Evolutionary conservation across 1,140 invertebrate species (phyloP).

Genomic region (Limonius californicus): DNA sequence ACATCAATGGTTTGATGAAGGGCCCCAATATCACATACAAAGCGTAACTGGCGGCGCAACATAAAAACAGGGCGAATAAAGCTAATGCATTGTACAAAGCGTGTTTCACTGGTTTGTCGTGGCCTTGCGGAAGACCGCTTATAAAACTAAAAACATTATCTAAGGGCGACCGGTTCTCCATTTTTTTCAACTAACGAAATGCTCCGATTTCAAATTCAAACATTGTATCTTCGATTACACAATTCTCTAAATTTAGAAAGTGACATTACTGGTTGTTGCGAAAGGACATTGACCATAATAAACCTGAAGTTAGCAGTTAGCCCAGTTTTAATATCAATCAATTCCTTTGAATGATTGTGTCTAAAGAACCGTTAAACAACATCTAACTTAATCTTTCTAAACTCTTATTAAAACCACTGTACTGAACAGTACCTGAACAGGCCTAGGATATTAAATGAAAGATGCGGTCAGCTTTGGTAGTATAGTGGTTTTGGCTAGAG

Average conservation of each 20-base stretch:
- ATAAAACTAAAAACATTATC: constrained; percentile 45
- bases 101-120: constrained; percentile 82
- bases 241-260: neutral
- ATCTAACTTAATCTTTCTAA: too few species aligned
- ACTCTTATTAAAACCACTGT: too few species aligned
- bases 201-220: neutral
- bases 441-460: too few species aligned
- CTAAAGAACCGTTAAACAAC: too few species aligned
- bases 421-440: too few species aligned
- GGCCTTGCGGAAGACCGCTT: constrained; percentile 43
- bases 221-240: neutral
- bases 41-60: constrained; percentile 67
- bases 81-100: constrained; percentile 83
- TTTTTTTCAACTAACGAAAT: constrained; percentile 22
- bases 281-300: neutral
- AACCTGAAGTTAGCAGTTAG: neutral
- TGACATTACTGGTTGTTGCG: neutral
- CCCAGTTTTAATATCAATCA: too few species aligned
- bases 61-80: constrained; percentile 62
- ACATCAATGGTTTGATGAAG: constrained; percentile 88
- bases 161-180: constrained; percentile 45
- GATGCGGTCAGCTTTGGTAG: too few species aligned
- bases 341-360: too few species aligned
- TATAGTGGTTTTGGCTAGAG: too few species aligned
- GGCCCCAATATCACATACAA: constrained; percentile 83